These are phyloP conservation scores for Psilopsiagon aymara DNA, from an alignment of 2,113 vertebrate genomes.

Conservation along the genomic window DNA sequence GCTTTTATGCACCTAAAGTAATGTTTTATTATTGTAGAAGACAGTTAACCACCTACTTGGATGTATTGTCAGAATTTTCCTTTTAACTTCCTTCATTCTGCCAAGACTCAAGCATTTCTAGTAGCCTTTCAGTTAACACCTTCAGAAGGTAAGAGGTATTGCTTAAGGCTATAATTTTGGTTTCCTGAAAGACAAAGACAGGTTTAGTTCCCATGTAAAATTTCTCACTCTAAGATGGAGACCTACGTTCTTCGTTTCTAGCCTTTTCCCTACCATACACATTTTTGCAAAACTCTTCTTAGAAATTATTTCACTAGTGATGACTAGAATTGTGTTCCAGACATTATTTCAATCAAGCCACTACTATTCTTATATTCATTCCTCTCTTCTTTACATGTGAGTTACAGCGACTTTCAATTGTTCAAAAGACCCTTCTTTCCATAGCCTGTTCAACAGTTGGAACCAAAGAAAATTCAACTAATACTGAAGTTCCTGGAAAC, in stretches of 20 bases:
- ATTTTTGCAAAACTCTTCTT: background rate
- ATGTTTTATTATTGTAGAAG: background rate
- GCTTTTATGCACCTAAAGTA: background rate
- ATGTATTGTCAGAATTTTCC: background rate
- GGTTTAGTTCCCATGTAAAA: background rate
- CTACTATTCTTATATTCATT: background rate
- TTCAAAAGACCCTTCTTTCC: background rate
- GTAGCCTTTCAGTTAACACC: background rate
- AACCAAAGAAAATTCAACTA: background rate
- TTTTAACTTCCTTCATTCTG: background rate
- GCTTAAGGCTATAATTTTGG: background rate
- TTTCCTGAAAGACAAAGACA: background rate
- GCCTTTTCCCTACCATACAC: fast-evolving
- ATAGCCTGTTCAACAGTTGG: background rate
- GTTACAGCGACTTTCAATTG: background rate
- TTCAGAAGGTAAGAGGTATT: background rate
- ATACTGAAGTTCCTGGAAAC: background rate
- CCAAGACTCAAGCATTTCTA: background rate
- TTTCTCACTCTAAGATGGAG: background rate
- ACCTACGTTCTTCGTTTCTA: background rate
- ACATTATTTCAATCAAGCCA: background rate
- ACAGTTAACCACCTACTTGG: background rate
- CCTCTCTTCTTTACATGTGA: background rate
- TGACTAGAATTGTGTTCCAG: background rate
- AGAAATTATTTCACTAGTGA: background rate